phyloP scores from a whole-genome alignment of 2,888 invertebrate genomes.

The Stenoptilia bipunctidactyla region DNA sequence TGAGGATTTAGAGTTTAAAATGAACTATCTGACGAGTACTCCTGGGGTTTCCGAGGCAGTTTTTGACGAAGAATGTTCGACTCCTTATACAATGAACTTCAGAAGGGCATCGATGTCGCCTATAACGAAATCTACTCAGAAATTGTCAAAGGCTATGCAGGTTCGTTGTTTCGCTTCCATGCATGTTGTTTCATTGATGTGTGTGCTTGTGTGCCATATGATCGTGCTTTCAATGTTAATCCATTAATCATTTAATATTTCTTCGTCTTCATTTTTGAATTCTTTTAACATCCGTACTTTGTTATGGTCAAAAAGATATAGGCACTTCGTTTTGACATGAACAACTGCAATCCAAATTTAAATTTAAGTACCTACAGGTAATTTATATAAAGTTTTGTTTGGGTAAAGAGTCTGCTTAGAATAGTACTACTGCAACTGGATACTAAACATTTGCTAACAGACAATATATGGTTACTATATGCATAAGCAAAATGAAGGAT shows the following conservation, averaged over 20 bases:
- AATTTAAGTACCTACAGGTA: no score
- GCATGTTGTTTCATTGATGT: slow-evolving; percentile 5
- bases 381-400: no score
- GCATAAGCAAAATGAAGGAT: no score
- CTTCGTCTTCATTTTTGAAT: slow-evolving; percentile 5
- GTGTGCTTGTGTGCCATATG: no score
- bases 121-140: slow-evolving; percentile 87
- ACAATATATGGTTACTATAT: no score
- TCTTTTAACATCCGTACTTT: no score
- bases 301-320: background rate
- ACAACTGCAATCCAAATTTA: no score
- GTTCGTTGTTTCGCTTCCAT: slow-evolving; percentile 52
- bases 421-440: no score
- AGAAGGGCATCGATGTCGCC: slow-evolving; percentile 88
- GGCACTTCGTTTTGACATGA: no score
- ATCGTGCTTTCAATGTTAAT: slow-evolving; percentile 8
- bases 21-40: slow-evolving; percentile 57
- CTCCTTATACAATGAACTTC: slow-evolving; percentile 54
- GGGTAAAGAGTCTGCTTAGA: no score
- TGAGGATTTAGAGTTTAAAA: slow-evolving; percentile 26
- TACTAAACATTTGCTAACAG: no score
- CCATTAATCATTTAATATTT: slow-evolving; percentile 4
- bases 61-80: slow-evolving; percentile 41
- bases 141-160: slow-evolving; percentile 91
- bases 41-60: slow-evolving; percentile 42